Evolutionary conservation across 1,140 invertebrate species (phyloP), one percentile per base, ranked within the genome.

Genomic region (Saccostrea cuccullata): DNA sequence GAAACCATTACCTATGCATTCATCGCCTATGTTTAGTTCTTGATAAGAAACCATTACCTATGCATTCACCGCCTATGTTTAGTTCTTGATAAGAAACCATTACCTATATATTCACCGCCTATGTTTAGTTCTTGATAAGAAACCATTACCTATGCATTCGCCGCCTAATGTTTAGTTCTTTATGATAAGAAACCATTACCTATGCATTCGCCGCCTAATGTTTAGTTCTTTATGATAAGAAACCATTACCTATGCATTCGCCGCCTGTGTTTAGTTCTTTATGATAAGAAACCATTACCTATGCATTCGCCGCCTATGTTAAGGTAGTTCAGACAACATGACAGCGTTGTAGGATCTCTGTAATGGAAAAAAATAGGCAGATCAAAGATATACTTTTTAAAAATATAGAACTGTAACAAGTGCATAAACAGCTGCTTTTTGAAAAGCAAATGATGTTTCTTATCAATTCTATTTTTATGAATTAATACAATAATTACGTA

Each of bases 231-330:
- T 60, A 15, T 17, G 20, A 60, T 60, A 6, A 47, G 40, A 47
- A 6, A 47, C 40, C 6, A 9, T 20, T 67, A 67, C 60, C 60
- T 20, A 67, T 20, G n/a, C 17, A 67, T 67, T 67, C 60, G 5
- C 9, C 26, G 58, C 17, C 5, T 64, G n/a, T 20, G 17, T 64
- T 8, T 64, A 64, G 58, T 60, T 60, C 20, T 20, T n/a, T 47
- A 47, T 47, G 47, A 47, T 47, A 47, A 3, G 9, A 47, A 9
- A 47, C 47, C 47, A 9, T 77, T 77, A 77, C 70, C 70, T 8
- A 77, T 77, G 12, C 70, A 77, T 26, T 77, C 70, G 30, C 70
- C 70, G 15, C 26, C 70, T 77, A 77, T 77, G 70, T 77, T 36
- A 1, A 77, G 23, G 70, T 77, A 77, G 70, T 77, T 77, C 70